phyloP scores from a whole-genome alignment of 2,888 invertebrate genomes.

The Toxonevra muliebris region DNA sequence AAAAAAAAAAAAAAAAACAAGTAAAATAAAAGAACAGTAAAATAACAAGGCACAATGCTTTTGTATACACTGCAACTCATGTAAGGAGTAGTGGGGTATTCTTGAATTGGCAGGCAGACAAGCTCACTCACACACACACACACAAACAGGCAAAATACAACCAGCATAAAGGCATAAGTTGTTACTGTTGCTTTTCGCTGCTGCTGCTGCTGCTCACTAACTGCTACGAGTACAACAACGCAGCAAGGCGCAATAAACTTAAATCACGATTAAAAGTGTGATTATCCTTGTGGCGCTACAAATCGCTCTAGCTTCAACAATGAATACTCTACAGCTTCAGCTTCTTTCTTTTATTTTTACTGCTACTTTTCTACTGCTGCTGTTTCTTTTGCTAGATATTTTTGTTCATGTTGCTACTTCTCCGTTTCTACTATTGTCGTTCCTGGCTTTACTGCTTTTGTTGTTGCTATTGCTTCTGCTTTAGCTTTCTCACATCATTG shows the following conservation, averaged over 20 bases:
- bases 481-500: neutral
- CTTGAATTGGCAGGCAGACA: constrained; percentile 34
- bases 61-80: too few species aligned
- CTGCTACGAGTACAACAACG: constrained; percentile 29
- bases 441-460: too few species aligned
- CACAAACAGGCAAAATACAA: constrained; percentile 8
- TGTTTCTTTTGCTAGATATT: neutral
- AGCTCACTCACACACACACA: constrained; percentile 2
- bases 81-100: constrained; percentile 39
- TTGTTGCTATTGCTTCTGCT: constrained; percentile 4
- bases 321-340: constrained; percentile 36
- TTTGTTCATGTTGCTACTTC: too few species aligned
- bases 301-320: constrained; percentile 54
- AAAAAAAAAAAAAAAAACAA: constrained; percentile 44
- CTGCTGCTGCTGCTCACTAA: neutral
- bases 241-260: constrained; percentile 53
- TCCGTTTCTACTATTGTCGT: too few species aligned
- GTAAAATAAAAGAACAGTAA: too few species aligned
- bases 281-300: constrained; percentile 63
- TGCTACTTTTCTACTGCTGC: neutral
- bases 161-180: constrained; percentile 11
- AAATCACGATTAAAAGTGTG: constrained; percentile 65
- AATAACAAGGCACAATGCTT: too few species aligned
- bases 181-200: neutral
- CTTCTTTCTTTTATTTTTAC: constrained; percentile 23